Evolutionary conservation across 1,140 invertebrate species (phyloP).

Genomic region (Leptopilina clavipes): DNA sequence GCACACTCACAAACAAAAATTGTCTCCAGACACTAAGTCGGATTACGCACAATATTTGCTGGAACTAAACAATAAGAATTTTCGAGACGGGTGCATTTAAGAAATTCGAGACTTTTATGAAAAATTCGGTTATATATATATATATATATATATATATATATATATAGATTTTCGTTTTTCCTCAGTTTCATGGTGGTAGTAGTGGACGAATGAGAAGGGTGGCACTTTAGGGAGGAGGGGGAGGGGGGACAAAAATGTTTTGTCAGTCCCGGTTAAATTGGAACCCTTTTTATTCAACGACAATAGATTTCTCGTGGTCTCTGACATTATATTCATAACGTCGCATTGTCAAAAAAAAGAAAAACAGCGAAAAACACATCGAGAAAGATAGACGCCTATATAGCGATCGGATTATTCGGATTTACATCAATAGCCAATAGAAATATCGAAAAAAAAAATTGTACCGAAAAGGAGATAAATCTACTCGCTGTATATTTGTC

Average conservation of each 20-base stretch:
- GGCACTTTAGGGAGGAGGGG: no score
- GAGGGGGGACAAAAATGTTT: conserved; percentile 5
- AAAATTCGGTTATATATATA: no score
- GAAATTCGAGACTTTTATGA: conserved; percentile 5
- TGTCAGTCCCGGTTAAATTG: conserved; percentile 19
- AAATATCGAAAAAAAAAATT: no score
- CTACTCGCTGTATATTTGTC: no score
- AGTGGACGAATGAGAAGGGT: no score
- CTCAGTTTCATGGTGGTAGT: not conserved
- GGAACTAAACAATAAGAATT: not conserved
- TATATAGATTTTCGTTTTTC: no score
- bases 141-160: no score
- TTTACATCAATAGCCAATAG: no score
- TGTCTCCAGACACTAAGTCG: not conserved
- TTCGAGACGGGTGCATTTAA: not conserved
- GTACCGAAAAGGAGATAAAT: no score
- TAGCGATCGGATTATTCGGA: no score
- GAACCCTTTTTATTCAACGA: conserved; percentile 4
- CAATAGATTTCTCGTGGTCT: not conserved
- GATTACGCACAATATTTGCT: not conserved
- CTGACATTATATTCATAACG: not conserved
- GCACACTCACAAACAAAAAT: not conserved
- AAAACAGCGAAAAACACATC: not conserved
- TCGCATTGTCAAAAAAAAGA: not conserved
- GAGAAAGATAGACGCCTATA: not conserved